These are phyloP conservation scores for Acipenser ruthenus DNA, from an alignment of 2,797 vertebrate species.

Conservation along the genomic window DNA sequence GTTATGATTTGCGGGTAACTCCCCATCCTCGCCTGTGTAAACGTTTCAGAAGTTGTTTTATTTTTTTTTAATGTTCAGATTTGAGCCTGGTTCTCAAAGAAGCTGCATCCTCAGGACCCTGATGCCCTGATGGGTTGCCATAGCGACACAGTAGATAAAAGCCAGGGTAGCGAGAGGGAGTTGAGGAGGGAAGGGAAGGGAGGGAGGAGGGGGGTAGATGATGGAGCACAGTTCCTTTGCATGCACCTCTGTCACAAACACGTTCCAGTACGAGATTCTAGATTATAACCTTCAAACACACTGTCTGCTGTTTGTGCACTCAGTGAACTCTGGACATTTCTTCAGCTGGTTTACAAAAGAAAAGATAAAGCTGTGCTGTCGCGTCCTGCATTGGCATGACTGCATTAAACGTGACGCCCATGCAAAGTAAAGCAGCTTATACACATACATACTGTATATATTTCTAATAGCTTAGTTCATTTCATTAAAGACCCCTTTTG, in stretches of 20 bases:
- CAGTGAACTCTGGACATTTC: neutral
- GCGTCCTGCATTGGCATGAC: too few relatives aligned
- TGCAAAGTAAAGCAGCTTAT: too few relatives aligned
- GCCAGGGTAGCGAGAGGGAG: neutral
- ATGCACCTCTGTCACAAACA: neutral
- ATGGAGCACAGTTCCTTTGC: neutral
- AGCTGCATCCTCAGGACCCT: neutral
- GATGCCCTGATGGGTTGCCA: constrained; percentile 11
- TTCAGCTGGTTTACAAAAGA: neutral
- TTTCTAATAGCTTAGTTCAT: too few relatives aligned
- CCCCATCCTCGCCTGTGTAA: too few relatives aligned
- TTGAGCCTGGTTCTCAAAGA: constrained; percentile 1
- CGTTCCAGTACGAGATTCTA: neutral
- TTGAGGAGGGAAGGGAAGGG: neutral
- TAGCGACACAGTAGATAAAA: constrained; percentile 2
- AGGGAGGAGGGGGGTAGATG: neutral
- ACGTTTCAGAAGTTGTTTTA: too few relatives aligned
- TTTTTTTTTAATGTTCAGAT: too few relatives aligned
- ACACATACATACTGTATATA: too few relatives aligned
- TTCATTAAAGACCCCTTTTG: too few relatives aligned
- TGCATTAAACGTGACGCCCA: too few relatives aligned
- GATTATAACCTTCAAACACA: constrained; percentile 1
- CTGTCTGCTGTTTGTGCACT: neutral
- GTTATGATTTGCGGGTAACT: too few relatives aligned
- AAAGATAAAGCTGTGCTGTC: too few relatives aligned